Evolutionary conservation across 2,113 vertebrate genomes (phyloP).

Genomic region (Anoplopoma fimbria): DNA sequence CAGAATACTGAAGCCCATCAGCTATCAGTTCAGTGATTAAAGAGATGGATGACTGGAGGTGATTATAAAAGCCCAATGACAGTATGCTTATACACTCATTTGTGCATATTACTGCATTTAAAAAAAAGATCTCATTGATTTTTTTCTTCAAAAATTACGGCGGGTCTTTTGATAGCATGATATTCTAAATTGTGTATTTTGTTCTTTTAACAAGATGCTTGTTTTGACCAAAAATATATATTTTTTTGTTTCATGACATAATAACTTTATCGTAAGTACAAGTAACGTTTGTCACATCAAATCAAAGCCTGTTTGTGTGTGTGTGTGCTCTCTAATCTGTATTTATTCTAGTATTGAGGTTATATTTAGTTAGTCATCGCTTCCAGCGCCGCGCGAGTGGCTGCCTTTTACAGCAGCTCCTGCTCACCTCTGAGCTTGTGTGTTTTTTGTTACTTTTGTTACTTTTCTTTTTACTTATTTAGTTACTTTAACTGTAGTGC

Average conservation of each 20-base stretch:
- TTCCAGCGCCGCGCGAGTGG: too few species aligned
- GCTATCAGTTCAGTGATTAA: slow-evolving; percentile 29
- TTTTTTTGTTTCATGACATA: neutral
- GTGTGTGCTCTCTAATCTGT: neutral
- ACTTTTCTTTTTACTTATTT: too few species aligned
- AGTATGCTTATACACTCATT: neutral
- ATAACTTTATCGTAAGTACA: neutral
- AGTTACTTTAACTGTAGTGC: too few species aligned
- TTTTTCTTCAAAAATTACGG: neutral
- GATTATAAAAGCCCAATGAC: neutral
- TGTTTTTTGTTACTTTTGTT: too few species aligned
- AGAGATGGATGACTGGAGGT: slow-evolving; percentile 5
- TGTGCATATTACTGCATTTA: neutral
- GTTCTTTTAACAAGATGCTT: neutral
- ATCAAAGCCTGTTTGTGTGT: neutral
- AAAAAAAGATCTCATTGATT: neutral
- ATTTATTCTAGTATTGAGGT: neutral
- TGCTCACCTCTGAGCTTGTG: too few species aligned
- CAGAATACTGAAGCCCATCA: neutral
- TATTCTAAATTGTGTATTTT: neutral
- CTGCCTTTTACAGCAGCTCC: too few species aligned
- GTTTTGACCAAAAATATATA: too few species aligned
- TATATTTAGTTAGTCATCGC: too few species aligned
- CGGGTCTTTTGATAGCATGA: neutral
- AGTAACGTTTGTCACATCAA: neutral